These are phyloP conservation scores for Gallinago media DNA, from an alignment of 2,113 vertebrate genomes.

Conservation along the genomic window DNA sequence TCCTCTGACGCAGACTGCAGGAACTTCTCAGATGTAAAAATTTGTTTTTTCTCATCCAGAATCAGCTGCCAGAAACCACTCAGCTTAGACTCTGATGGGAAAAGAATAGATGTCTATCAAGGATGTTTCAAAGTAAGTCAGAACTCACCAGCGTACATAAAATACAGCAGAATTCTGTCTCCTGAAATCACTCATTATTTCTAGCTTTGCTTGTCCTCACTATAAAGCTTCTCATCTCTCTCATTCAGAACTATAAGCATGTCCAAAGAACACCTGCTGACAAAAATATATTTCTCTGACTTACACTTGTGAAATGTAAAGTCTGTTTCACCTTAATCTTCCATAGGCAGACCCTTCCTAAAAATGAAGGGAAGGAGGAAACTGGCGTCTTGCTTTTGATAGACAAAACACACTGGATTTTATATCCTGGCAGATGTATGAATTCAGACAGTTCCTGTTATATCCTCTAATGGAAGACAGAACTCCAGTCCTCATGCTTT, in stretches of 20 bases:
- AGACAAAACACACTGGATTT: not conserved
- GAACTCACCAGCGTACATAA: not conserved
- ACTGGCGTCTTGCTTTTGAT: not conserved
- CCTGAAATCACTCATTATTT: not conserved
- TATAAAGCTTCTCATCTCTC: not conserved
- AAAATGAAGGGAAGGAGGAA: not conserved
- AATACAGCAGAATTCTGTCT: not conserved
- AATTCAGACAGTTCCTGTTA: not conserved
- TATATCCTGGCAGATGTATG: not conserved
- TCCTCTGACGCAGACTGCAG: slow-evolving; percentile 89
- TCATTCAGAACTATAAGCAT: not conserved
- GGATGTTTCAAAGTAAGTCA: not conserved
- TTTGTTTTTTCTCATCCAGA: slow-evolving; percentile 93
- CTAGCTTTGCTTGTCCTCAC: not conserved
- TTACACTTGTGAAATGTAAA: not conserved
- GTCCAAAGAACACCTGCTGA: not conserved
- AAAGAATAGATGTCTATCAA: not conserved
- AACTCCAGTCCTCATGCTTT: not conserved
- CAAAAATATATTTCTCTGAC: not conserved
- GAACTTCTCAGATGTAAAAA: slow-evolving; percentile 97
- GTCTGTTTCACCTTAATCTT: not conserved
- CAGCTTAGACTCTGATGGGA: slow-evolving; percentile 87
- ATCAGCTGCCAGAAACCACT: slow-evolving; percentile 90
- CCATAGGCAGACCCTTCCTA: not conserved
- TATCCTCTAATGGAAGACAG: not conserved